phyloP scores from a whole-genome alignment of 2,888 invertebrate genomes.

The Parnassius smintheus region DNA sequence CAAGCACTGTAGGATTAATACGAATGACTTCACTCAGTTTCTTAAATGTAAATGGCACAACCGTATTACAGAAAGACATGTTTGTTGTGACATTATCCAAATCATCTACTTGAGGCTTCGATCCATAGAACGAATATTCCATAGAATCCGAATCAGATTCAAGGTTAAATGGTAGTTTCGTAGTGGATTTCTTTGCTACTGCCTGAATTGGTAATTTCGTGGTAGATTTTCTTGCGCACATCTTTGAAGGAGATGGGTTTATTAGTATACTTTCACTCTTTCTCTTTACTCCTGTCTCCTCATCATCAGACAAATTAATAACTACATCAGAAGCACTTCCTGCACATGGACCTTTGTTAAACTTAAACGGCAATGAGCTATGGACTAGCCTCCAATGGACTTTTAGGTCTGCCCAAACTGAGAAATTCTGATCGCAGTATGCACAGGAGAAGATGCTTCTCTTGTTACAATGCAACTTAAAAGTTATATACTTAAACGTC shows the following conservation, averaged over 20 bases:
- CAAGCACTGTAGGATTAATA: conserved; percentile 69
- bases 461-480: conserved; percentile 42
- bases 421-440: conserved; percentile 47
- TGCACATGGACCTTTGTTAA: conserved; percentile 18
- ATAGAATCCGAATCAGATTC: conserved; percentile 35
- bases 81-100: conserved; percentile 69
- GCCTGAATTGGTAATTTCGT: conserved; percentile 53
- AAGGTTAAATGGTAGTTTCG: conserved; percentile 50
- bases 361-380: conserved; percentile 36
- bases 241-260: conserved; percentile 31
- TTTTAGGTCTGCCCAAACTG: conserved; percentile 43
- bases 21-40: conserved; percentile 76
- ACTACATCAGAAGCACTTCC: conserved; percentile 2
- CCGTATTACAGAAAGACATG: conserved; percentile 76
- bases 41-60: conserved; percentile 65
- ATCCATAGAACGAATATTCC: conserved; percentile 76
- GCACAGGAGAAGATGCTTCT: conserved; percentile 42
- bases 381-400: conserved; percentile 48
- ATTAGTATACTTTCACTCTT: conserved; percentile 18
- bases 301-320: conserved; percentile 29
- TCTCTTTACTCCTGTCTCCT: conserved; percentile 12
- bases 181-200: conserved; percentile 57
- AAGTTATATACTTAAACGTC: conserved; percentile 49
- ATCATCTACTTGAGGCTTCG: conserved; percentile 55
- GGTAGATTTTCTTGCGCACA: conserved; percentile 74